Percentiles rank a stretch among this genome's conserved stretches.
These are phyloP conservation scores for Notamacropus eugenii DNA, from an alignment of 2,797 vertebrate genomes.

Conservation along the genomic window DNA sequence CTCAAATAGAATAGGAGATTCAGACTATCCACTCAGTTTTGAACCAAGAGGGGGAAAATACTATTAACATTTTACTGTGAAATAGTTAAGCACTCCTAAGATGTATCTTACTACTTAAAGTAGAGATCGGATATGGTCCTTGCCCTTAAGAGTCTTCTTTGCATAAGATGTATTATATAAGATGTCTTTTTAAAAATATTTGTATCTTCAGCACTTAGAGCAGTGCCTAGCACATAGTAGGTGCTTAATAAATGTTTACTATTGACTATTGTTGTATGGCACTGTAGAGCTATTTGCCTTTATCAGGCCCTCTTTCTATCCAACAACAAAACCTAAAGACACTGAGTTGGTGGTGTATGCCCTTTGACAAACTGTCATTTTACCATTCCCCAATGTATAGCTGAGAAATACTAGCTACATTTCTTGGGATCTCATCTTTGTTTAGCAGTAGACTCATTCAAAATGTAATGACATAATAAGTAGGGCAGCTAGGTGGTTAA, in stretches of 20 bases:
- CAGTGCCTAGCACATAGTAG: not conserved
- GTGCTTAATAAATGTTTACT: not conserved
- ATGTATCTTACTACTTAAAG: not conserved
- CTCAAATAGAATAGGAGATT: not conserved
- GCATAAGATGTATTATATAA: not conserved
- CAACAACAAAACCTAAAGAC: not conserved
- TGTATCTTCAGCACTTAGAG: not conserved
- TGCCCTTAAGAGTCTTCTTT: not conserved
- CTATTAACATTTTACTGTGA: not conserved
- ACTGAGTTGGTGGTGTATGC: not conserved
- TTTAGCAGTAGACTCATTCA: not conserved
- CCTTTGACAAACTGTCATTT: not conserved
- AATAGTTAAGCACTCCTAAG: not conserved
- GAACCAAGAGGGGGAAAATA: slow-evolving; percentile 28
- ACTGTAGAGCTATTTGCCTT: not conserved
- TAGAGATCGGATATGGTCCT: slow-evolving; percentile 12
- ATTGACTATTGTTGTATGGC: not conserved
- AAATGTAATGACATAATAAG: not conserved
- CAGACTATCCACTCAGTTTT: slow-evolving; percentile 54
- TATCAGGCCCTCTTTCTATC: not conserved
- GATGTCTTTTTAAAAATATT: not conserved
- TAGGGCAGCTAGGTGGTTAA: too few relatives aligned
- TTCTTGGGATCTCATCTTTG: not conserved
- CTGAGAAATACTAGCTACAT: not conserved
- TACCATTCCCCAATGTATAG: not conserved